Base-by-base conservation (phyloP, 1,140 invertebrate genomes). In the Drosophila aff. region DNA sequence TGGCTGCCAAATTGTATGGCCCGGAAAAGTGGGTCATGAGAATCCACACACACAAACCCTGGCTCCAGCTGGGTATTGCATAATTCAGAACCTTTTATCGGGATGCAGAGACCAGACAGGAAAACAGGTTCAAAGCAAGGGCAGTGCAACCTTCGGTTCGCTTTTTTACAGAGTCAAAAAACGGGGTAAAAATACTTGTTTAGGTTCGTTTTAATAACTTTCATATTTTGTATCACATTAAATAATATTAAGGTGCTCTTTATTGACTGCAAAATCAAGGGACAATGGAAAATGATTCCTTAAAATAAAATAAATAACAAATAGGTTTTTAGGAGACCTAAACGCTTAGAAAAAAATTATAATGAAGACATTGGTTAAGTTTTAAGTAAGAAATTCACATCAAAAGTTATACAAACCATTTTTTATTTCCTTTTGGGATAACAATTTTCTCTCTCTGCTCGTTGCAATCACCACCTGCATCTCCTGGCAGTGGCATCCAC, bases 401-500 rank as follows among this genome's bases (percentile, higher is more conserved):
- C 1, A 18, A 43, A 43, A 18, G 1, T 0, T 9, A 18, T 43
- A 10, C n/a, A 43, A 18, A 43, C 1, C 16, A 43, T 3, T 23
- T 23, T 43, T 10, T 10, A 10, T 18, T 13, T 0, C 21, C 11
- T 3, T 46, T 28, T 50, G 4, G 9, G 1, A 2, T n/a, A 2
- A 15, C 21, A 33, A 16, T 28, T 82, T 82, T 61, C 55, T 75
- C 44, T 33, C 38, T n/a, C 47, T 71, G 63, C 47, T 66, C 38
- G 65, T 82, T 63, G 79, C 77, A 83, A 84, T 87, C 84, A 89
- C 82, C 82, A 86, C 77, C 84, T 89, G 84, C 84, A 79, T 79
- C 75, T 57, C 21, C 53, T 78, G 50, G 13, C 50, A 69, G 62
- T 67, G 55, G 72, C 75, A 85, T 76, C 72, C 76, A 82, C 71